Conservation (phyloP, 2,888 invertebrate genomes). For the Geotrupes spiniger region DNA sequence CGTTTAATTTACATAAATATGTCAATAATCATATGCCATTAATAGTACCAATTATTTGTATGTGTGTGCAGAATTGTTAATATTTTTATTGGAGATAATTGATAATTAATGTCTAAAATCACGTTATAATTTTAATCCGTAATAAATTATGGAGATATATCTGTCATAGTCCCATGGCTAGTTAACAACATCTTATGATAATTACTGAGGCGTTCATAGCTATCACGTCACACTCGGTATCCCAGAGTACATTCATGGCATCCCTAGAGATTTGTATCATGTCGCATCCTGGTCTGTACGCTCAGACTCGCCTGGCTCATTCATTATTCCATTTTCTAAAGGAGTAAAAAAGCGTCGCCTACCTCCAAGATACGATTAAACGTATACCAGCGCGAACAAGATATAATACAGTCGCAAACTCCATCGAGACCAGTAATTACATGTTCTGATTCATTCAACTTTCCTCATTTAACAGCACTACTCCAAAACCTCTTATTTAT, state of each 20-base stretch:
- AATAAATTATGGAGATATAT: too few relatives aligned
- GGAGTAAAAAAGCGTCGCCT: conserved; percentile 18
- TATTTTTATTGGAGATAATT: too few relatives aligned
- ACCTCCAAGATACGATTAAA: conserved; percentile 20
- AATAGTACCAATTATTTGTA: too few relatives aligned
- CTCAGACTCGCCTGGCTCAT: conserved; percentile 15
- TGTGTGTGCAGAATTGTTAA: too few relatives aligned
- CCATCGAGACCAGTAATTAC: conserved; percentile 17
- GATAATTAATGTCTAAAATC: too few relatives aligned
- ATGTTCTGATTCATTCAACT: conserved; percentile 21
- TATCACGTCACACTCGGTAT: conserved; percentile 10
- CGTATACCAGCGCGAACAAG: conserved; percentile 17
- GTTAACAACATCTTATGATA: conserved; percentile 15
- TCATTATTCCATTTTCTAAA: conserved; percentile 29
- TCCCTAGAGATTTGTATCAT: neutral
- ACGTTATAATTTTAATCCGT: too few relatives aligned
- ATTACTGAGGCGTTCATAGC: conserved; percentile 15
- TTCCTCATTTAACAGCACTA: conserved; percentile 17
- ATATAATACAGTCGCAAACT: conserved; percentile 6
- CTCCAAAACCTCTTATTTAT: conserved; percentile 12
- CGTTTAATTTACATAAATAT: too few relatives aligned
- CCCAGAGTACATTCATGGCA: conserved; percentile 8
- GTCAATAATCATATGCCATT: too few relatives aligned
- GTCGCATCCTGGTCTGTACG: neutral
- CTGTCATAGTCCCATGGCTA: conserved; percentile 8